phyloP scores from a whole-genome alignment of 2,113 vertebrate species.

The Acrocephalus kingi region DNA sequence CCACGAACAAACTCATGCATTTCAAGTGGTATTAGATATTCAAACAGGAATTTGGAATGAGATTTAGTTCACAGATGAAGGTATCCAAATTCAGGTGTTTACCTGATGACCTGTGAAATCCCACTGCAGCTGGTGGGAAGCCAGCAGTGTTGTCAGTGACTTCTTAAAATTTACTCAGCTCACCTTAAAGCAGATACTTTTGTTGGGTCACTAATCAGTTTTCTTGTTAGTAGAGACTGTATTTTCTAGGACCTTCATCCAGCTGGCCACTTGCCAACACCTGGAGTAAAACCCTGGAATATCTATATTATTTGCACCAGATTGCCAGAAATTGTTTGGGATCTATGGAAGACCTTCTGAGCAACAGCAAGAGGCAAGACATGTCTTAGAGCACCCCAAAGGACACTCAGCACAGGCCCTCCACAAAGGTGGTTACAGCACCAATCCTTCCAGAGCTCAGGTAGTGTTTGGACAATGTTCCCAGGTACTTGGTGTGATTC shows the following conservation, averaged over 20 bases:
- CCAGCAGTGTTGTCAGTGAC: background rate
- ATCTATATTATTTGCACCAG: background rate
- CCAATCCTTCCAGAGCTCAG: background rate
- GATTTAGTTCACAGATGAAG: conserved; percentile 3
- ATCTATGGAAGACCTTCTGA: background rate
- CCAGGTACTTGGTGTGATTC: background rate
- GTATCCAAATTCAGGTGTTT: background rate
- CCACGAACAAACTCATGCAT: background rate
- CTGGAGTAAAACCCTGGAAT: background rate
- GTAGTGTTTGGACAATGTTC: background rate
- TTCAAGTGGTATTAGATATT: conserved; percentile 45
- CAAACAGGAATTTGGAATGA: conserved; percentile 4
- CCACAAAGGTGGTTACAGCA: accelerated
- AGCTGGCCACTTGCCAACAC: background rate
- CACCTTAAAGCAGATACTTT: background rate
- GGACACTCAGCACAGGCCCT: background rate
- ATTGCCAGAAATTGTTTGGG: background rate
- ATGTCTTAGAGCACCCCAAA: background rate
- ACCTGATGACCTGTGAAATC: background rate
- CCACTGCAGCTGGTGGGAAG: background rate
- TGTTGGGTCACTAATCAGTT: background rate
- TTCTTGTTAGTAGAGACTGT: background rate
- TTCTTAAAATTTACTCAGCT: background rate
- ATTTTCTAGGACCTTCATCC: background rate
- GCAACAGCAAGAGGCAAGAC: background rate